Base-by-base conservation (phyloP, 1,140 invertebrate genomes). In the Heliconius hermathena region DNA sequence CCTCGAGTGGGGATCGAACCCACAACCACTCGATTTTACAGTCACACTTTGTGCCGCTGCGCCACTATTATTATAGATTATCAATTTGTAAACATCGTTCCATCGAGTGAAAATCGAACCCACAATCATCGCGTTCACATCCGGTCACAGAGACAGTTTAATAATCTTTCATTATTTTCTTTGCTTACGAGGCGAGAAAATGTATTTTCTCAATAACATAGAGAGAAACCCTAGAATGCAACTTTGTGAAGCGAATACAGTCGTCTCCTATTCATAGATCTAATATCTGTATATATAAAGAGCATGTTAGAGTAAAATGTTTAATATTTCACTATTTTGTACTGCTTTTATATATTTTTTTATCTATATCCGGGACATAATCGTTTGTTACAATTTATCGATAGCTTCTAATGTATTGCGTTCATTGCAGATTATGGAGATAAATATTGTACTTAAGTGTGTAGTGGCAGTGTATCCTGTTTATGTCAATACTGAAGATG, bases 271-370 rank as follows among this genome's bases (percentile, higher is more conserved):
- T 8, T 60, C 9, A 11, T 26, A 60, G 20, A 60, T 13, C 57
- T 60, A 26, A 60, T 22, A 60, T 0, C 20, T 9, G 16, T 60
- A 60, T 11, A 60, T 60, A 60, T 60, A 60, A 60, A 60, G 57
- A 22, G 11, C n/a, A 60, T 8, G 9, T 60, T 22, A 60, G 9
- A 60, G 20, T 60, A 22, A 20, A 20, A 49, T 8, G 29, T 26
- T 74, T 52, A 71, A 13, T 26, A 70, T n/a, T 52, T 74, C 54
- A 71, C 57, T 79, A 74, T 57, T 74, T 41, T 70, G 16, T 73
- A 79, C 49, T 79, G 78, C 83, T 82, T 88, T 86, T 87, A 87
- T 87, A 87, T 89, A 88, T 86, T 86, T 89, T 89, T 84, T 86
- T 83, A 84, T 87, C 84, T 82, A 85, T 83, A 86, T 89, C 88